A percentile compares a stretch with the other conserved stretches of the same genome.
Evolutionary conservation across 2,797 vertebrate species (phyloP).

Genomic region (Bucorvus abyssinicus): DNA sequence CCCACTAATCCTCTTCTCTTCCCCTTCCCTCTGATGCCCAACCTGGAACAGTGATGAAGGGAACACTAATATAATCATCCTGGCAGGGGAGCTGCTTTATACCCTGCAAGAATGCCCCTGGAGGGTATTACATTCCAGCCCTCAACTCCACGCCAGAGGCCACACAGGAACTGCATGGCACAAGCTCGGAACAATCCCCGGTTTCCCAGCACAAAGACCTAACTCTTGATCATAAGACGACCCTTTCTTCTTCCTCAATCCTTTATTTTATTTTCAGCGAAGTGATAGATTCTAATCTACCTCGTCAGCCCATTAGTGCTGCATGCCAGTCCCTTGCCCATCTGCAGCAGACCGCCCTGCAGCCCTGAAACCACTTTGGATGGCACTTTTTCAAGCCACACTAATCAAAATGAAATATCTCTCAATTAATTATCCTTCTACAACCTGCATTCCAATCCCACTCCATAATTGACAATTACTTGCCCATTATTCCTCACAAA

Average conservation of each 20-base stretch:
- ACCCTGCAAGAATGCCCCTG: background rate
- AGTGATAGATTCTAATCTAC: background rate
- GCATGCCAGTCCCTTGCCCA: conserved; percentile 14
- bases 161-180: background rate
- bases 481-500: conserved; percentile 62
- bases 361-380: conserved; percentile 53
- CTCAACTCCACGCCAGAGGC: background rate
- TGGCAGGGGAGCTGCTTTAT: background rate
- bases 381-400: conserved; percentile 63
- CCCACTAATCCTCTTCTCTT: background rate
- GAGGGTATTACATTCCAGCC: background rate
- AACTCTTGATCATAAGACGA: background rate
- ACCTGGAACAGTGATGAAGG: background rate
- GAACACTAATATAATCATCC: background rate
- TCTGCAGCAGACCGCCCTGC: background rate
- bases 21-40: background rate
- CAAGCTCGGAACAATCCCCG: background rate
- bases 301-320: conserved; percentile 5
- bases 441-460: conserved; percentile 67
- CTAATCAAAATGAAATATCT: conserved; percentile 54
- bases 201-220: background rate
- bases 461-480: conserved; percentile 66
- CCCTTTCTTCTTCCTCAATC: background rate
- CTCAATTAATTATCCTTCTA: conserved; percentile 67
- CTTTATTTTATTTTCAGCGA: conserved; percentile 21